Evolutionary conservation across 2,113 vertebrate genomes (phyloP).

Genomic region (Rafetus swinhoei): DNA sequence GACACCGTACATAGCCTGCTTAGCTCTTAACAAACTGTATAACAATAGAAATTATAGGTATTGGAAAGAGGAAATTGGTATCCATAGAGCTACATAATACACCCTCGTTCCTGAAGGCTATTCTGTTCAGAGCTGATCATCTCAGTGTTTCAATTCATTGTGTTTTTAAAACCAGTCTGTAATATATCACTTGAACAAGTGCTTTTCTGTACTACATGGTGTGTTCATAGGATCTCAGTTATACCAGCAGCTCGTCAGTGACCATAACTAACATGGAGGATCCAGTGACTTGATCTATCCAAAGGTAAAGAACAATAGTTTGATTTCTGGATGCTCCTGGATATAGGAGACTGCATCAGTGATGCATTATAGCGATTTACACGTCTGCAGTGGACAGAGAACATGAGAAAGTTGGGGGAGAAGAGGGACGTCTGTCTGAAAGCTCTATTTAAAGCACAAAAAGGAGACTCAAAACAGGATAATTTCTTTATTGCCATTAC

Average conservation of each 20-base stretch:
- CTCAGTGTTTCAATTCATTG: background rate
- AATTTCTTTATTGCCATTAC: background rate
- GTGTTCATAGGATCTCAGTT: background rate
- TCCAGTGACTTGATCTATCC: background rate
- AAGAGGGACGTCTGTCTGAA: background rate
- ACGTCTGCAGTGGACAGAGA: background rate
- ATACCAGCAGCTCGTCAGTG: background rate
- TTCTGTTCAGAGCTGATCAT: background rate
- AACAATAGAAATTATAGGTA: background rate
- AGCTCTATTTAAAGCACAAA: background rate
- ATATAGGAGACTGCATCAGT: background rate
- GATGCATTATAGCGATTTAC: background rate
- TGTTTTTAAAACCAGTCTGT: background rate
- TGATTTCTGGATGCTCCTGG: background rate
- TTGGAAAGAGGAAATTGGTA: background rate
- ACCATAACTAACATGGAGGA: background rate
- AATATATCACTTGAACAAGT: background rate
- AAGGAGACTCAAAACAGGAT: background rate
- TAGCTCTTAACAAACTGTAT: background rate
- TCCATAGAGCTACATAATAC: background rate
- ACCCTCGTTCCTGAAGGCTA: accelerated
- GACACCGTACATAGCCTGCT: accelerated
- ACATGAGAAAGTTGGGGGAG: accelerated
- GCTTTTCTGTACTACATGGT: background rate
- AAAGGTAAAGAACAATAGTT: background rate